A percentile compares a stretch with the other conserved stretches of the same genome.
These are phyloP conservation scores for Actinia equina DNA, from an alignment of 64 coral and sea anemone species.

Conservation along the genomic window DNA sequence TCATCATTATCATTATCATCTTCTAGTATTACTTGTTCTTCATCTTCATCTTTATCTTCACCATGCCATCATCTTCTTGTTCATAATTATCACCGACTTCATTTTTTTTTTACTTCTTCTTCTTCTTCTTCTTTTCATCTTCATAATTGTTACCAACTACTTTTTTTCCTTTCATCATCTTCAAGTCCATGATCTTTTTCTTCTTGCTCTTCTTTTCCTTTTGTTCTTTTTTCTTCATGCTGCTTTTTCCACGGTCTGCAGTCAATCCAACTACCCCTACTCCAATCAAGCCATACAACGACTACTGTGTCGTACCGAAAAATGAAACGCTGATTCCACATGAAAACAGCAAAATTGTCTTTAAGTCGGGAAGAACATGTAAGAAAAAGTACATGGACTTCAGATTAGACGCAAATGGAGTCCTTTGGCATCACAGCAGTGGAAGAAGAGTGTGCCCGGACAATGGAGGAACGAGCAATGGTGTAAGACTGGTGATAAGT, in stretches of 20 bases:
- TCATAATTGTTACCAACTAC: not conserved
- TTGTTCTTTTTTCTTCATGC: not conserved
- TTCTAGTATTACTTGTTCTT: no score
- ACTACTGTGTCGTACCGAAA: conserved; percentile 57
- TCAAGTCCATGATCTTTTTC: not conserved
- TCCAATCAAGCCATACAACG: conserved; percentile 46
- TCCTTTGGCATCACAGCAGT: conserved; percentile 69
- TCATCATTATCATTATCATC: no score
- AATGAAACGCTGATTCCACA: conserved; percentile 7
- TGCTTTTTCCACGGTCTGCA: not conserved
- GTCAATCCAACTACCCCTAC: conserved; percentile 61
- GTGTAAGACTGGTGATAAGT: conserved; percentile 57
- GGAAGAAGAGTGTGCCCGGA: conserved; percentile 64
- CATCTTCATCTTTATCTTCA: no score
- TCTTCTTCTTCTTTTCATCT: no score
- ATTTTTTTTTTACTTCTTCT: no score
- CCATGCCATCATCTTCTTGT: no score
- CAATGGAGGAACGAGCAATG: conserved; percentile 39
- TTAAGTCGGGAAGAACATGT: conserved; percentile 38
- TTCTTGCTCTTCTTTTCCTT: not conserved
- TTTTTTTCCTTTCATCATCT: not conserved
- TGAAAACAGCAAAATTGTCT: conserved; percentile 47
- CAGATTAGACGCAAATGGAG: conserved; percentile 45
- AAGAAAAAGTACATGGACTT: conserved; percentile 52
- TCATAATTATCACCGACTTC: not conserved